These are phyloP conservation scores for Helarctos malayanus DNA, from an alignment of 2,797 vertebrate genomes.

Conservation along the genomic window DNA sequence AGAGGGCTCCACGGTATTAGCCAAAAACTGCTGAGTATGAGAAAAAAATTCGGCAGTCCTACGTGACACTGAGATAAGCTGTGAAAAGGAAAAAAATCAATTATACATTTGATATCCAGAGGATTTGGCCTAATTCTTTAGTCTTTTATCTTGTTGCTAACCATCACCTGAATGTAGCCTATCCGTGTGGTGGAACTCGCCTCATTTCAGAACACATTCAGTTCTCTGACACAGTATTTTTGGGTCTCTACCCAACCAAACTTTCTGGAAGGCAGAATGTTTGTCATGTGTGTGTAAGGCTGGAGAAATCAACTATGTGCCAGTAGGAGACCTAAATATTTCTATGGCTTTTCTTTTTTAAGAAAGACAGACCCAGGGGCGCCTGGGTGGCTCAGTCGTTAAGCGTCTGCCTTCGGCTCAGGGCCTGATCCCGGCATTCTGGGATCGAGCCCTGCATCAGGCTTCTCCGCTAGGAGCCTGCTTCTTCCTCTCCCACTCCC, in stretches of 20 bases:
- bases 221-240: background rate
- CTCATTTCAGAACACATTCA: background rate
- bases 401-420: no score
- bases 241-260: background rate
- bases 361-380: background rate
- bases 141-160: constrained; percentile 47
- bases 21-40: background rate
- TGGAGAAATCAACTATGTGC: background rate
- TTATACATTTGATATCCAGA: constrained; percentile 23
- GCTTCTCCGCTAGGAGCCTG: no score
- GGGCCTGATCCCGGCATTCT: no score
- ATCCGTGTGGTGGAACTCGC: background rate
- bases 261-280: constrained; percentile 5
- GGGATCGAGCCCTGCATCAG: no score
- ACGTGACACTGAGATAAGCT: background rate
- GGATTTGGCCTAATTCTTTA: constrained; percentile 36
- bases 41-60: background rate
- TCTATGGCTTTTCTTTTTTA: constrained; percentile 23
- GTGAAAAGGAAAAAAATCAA: background rate
- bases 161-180: background rate
- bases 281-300: background rate
- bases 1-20: background rate
- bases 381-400: no score
- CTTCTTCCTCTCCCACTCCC: no score
- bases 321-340: background rate